A percentile compares a stretch with the other conserved stretches of the same genome.
These are phyloP conservation scores for Plecturocebus donacophilus DNA, from an alignment of 2,113 vertebrate genomes.

Conservation along the genomic window DNA sequence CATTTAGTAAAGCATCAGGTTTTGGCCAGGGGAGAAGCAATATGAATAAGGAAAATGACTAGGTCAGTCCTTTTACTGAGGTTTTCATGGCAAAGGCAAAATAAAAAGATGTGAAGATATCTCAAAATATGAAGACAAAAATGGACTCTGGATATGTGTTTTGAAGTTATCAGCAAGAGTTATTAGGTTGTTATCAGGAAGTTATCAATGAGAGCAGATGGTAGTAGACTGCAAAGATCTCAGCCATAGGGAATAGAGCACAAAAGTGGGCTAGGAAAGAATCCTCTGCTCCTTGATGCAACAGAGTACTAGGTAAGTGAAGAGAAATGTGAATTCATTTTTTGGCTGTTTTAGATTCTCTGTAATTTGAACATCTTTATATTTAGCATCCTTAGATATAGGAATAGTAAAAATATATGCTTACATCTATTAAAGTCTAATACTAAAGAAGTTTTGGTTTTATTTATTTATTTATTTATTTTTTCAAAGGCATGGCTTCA, in stretches of 20 bases:
- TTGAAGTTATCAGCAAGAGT: neutral
- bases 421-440: neutral
- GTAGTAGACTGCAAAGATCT: neutral
- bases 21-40: neutral
- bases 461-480: neutral
- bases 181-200: neutral
- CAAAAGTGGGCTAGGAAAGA: neutral
- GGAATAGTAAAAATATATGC: neutral
- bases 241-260: neutral
- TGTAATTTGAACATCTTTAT: neutral
- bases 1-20: neutral
- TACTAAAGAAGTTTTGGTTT: neutral
- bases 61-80: neutral
- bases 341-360: neutral
- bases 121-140: neutral
- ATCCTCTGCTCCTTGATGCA: neutral
- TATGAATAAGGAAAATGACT: neutral
- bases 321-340: neutral
- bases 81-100: neutral
- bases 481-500: no score
- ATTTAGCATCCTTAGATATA: neutral
- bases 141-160: neutral
- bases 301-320: neutral
- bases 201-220: neutral
- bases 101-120: neutral